Conservation (phyloP, 1,140 invertebrate genomes). For the Teleogryllus occipitalis region DNA sequence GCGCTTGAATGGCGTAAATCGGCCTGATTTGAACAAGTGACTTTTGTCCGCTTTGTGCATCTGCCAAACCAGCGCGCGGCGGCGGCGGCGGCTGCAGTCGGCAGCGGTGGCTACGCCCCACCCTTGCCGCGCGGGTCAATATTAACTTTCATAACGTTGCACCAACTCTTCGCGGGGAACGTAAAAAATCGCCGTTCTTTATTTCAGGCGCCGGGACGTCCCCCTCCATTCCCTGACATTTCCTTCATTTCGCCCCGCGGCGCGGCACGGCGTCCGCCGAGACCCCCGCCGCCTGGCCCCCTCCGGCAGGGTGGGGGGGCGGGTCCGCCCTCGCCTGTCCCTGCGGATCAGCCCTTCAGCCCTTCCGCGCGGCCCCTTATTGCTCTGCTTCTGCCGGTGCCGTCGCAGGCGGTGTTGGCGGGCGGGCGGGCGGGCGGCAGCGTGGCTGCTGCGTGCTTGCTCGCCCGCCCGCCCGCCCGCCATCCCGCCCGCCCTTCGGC, state of each 20-base stretch:
- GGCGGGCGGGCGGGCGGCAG: too few species aligned
- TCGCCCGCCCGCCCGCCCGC: too few species aligned
- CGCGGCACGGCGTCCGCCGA: too few species aligned
- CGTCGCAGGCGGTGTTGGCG: neutral
- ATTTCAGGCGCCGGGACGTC: neutral
- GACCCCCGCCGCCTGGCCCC: too few species aligned
- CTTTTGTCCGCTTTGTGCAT: too few species aligned
- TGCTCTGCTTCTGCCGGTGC: neutral
- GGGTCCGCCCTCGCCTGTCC: neutral
- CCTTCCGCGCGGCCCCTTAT: neutral
- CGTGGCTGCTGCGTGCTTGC: too few species aligned
- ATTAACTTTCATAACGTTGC: conserved; percentile 1
- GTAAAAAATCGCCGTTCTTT: conserved; percentile 4
- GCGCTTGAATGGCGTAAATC: too few species aligned
- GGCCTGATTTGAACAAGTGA: too few species aligned
- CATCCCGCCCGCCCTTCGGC: too few species aligned
- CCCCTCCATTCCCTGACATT: neutral
- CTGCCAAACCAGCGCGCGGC: too few species aligned
- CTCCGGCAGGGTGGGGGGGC: neutral
- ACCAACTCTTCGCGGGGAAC: neutral
- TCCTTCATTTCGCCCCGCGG: neutral
- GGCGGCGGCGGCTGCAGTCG: too few species aligned
- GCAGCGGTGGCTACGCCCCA: neutral
- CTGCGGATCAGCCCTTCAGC: conserved; percentile 2
- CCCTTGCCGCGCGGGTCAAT: neutral